Conservation (phyloP, 2,797 vertebrate genomes). For the Ibycter americanus region DNA sequence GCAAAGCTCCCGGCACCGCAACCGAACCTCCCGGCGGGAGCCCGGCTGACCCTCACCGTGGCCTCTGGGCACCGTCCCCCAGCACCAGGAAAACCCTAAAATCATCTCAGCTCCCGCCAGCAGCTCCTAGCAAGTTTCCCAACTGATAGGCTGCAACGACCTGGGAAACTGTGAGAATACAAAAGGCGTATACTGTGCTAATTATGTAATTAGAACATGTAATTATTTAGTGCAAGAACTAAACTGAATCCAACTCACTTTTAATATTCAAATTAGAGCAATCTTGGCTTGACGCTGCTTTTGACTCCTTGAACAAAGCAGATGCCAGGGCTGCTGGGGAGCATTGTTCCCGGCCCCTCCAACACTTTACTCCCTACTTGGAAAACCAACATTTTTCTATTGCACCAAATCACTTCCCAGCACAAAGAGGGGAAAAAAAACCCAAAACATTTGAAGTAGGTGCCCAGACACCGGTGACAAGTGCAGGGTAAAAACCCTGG, state of each 20-base stretch:
- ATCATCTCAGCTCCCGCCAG: not conserved
- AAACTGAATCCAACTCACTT: constrained; percentile 8
- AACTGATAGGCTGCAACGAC: not conserved
- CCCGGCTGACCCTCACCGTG: not conserved
- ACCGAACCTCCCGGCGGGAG: too few species aligned
- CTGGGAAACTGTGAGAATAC: not conserved
- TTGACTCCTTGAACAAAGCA: not conserved
- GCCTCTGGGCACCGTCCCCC: not conserved
- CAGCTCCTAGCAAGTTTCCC: not conserved
- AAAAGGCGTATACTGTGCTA: not conserved
- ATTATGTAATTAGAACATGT: constrained; percentile 55
- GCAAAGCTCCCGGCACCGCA: not conserved
- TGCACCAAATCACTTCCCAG: not conserved
- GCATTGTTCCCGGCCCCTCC: not conserved
- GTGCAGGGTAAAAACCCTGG: not conserved
- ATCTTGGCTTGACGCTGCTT: not conserved
- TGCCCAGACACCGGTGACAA: not conserved
- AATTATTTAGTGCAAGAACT: constrained; percentile 36
- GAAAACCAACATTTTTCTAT: not conserved
- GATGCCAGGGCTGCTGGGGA: not conserved
- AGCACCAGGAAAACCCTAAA: not conserved
- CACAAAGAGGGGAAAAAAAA: fast-evolving
- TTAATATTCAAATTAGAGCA: constrained; percentile 32
- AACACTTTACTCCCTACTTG: not conserved
- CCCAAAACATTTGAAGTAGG: not conserved